Percentiles rank a stretch among this genome's conserved stretches.
Evolutionary conservation across 1,140 invertebrate species (phyloP).

Genomic region (Tetragnatha versicolor): DNA sequence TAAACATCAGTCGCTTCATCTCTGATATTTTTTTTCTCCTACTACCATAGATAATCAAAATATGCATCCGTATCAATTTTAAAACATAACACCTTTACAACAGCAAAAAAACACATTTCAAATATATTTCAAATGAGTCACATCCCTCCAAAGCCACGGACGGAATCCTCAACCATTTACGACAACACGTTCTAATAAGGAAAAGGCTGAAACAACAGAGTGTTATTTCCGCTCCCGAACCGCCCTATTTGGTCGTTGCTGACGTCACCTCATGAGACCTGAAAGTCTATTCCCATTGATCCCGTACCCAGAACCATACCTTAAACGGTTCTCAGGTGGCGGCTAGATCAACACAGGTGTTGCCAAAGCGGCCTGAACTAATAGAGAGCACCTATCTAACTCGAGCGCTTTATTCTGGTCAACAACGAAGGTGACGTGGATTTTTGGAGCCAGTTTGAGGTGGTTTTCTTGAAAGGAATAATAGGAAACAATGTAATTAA

Average conservation of each 20-base stretch:
- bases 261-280: neutral
- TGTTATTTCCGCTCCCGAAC: neutral
- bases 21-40: too few species aligned
- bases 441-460: too few species aligned
- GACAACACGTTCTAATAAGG: conserved; percentile 2
- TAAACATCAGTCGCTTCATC: too few species aligned
- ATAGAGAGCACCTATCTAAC: neutral
- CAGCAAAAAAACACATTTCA: too few species aligned
- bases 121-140: neutral
- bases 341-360: conserved; percentile 40
- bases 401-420: too few species aligned
- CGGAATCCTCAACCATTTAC: neutral
- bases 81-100: too few species aligned
- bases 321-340: conserved; percentile 6
- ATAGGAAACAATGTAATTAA: too few species aligned
- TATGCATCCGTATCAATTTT: too few species aligned
- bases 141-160: neutral
- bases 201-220: conserved; percentile 20
- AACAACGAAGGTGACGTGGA: too few species aligned
- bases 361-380: conserved; percentile 18
- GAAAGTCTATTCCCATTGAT: conserved; percentile 1
- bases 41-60: too few species aligned
- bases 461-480: too few species aligned
- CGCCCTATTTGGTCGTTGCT: neutral
- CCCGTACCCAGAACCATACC: conserved; percentile 21